These are phyloP conservation scores for Nanger granti DNA, from an alignment of 2,113 vertebrate genomes.

Conservation along the genomic window DNA sequence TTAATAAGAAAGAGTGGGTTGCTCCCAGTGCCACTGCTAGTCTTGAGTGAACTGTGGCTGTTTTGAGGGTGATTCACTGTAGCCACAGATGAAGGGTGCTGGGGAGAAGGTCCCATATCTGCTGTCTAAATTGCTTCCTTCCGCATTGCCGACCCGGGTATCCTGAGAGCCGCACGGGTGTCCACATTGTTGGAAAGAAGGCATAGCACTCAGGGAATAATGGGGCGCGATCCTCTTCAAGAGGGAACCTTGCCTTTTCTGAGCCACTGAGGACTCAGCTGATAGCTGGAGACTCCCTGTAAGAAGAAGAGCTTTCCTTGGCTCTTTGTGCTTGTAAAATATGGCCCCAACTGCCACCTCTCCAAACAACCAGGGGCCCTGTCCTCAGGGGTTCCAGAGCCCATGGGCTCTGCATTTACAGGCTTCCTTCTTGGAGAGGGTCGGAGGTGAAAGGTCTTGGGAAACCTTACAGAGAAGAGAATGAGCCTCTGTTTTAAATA, in stretches of 20 bases:
- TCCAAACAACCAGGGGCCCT: not conserved
- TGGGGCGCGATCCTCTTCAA: rapidly evolving
- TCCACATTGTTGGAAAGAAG: not conserved
- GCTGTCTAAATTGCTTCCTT: not conserved
- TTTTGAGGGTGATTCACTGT: not conserved
- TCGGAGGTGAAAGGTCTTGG: not conserved
- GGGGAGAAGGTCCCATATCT: no score
- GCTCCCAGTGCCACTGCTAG: rapidly evolving
- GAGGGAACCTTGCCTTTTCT: not conserved
- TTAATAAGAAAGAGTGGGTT: not conserved
- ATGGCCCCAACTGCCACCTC: no score
- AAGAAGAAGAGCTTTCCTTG: not conserved
- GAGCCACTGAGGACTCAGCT: not conserved
- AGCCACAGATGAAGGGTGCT: rapidly evolving
- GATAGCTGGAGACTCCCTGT: rapidly evolving
- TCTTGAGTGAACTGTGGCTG: not conserved
- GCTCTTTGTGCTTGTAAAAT: not conserved
- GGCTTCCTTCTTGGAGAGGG: not conserved
- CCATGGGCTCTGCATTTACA: not conserved
- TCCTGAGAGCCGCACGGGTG: rapidly evolving
- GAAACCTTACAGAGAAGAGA: not conserved
- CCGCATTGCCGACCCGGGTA: rapidly evolving
- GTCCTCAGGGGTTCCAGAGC: not conserved
- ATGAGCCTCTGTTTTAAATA: not conserved
- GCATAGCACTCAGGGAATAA: not conserved